These are phyloP conservation scores for Diplolepis rosae DNA, from an alignment of 2,888 invertebrate species.

Conservation along the genomic window DNA sequence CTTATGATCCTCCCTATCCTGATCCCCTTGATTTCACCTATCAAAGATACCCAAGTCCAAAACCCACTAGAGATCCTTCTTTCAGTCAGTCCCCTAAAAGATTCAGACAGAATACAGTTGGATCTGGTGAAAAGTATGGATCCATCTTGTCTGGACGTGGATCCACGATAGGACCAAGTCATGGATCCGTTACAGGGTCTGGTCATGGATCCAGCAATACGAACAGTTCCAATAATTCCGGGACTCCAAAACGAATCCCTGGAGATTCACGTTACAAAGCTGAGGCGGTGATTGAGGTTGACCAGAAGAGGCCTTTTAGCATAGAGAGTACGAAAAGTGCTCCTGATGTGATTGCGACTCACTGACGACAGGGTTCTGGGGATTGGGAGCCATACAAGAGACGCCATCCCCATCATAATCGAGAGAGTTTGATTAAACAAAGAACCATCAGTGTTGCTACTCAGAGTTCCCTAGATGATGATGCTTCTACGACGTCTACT, in stretches of 20 bases:
- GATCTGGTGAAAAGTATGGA: conserved; percentile 67
- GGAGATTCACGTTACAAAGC: conserved; percentile 75
- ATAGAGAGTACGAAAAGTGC: conserved; percentile 91
- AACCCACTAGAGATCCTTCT: conserved; percentile 39
- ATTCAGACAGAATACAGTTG: conserved; percentile 51
- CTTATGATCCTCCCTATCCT: conserved; percentile 54
- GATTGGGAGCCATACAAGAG: conserved; percentile 79
- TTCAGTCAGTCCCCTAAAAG: conserved; percentile 32
- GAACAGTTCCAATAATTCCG: conserved; percentile 57
- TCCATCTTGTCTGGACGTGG: conserved; percentile 59
- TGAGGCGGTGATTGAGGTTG: conserved; percentile 79
- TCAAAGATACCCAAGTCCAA: conserved; percentile 64
- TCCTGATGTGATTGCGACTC: conserved; percentile 91
- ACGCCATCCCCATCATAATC: conserved; percentile 75
- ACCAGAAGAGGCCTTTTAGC: conserved; percentile 81
- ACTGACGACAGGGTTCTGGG: conserved; percentile 78
- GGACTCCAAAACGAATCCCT: conserved; percentile 50
- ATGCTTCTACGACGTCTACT: conserved; percentile 59
- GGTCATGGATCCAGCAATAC: conserved; percentile 55
- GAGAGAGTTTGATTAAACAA: conserved; percentile 32
- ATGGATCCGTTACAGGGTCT: conserved; percentile 46
- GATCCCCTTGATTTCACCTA: conserved; percentile 60
- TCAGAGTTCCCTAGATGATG: conserved; percentile 68
- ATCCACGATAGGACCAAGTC: conserved; percentile 48
- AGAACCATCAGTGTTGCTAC: conserved; percentile 61